Percentiles rank a stretch among this genome's conserved stretches.
Evolutionary conservation across 2,888 invertebrate genomes (phyloP).

Genomic region (Lutraria lutraria): DNA sequence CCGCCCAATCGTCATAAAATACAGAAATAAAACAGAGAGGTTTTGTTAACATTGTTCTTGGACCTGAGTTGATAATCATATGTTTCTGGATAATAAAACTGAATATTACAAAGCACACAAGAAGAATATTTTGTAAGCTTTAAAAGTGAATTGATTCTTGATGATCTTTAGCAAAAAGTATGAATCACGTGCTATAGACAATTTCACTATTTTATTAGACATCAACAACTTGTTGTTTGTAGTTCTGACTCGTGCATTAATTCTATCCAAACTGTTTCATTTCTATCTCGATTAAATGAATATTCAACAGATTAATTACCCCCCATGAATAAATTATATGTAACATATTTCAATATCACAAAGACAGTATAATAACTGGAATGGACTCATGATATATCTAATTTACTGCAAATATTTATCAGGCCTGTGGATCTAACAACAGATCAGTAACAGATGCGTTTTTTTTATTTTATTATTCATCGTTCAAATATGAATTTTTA

Average conservation of each 20-base stretch:
- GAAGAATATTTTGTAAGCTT: background rate
- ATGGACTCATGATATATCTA: background rate
- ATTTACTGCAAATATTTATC: background rate
- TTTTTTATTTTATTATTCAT: background rate
- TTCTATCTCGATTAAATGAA: background rate
- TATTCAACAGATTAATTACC: background rate
- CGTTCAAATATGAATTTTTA: background rate
- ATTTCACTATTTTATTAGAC: background rate
- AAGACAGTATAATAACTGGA: background rate
- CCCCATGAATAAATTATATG: background rate
- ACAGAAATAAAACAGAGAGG: background rate
- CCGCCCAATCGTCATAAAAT: background rate
- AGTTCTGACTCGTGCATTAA: background rate
- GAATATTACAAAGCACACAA: constrained; percentile 2
- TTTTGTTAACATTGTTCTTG: background rate
- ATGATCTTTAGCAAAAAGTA: background rate
- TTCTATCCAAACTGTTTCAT: background rate
- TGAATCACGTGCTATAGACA: background rate
- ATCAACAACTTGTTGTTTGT: background rate
- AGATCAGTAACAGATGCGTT: background rate
- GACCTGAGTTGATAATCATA: background rate
- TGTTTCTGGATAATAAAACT: background rate
- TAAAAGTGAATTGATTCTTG: background rate
- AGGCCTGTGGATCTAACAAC: background rate
- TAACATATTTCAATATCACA: background rate